Evolutionary conservation across 1,140 invertebrate genomes (phyloP), one percentile per base, ranked within the genome.

Genomic region (Pseudachorutes palmiensis): DNA sequence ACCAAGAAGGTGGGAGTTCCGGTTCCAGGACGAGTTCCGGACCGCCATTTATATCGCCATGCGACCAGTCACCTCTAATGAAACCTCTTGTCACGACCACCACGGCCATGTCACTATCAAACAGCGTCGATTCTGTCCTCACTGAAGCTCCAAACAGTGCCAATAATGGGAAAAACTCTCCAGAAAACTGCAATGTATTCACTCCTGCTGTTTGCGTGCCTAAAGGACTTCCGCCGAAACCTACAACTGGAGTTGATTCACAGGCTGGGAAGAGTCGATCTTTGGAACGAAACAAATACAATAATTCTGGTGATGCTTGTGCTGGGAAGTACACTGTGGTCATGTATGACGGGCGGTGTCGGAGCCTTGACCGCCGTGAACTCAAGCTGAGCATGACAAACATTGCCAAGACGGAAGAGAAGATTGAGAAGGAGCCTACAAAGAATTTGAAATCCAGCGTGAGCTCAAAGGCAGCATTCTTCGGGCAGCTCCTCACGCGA

Each of bases 381-480:
- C 5, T 41, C 5, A 41, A 41, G 19, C 19, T 41, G 36, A 41
- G 36, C 19, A 19, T 19, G 19, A 41, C 19, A 19, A 41, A 19
- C 36, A 41, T 5, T 41, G 57, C 51, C 2, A 69, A 69, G 51
- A 16, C 61, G 12, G 65, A 67, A 32, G 60, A 70, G 26, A 70
- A 63, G 16, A n/a, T 29, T 41, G 68, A 72, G 41, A 70, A 73
- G 45, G 65, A 71, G 41, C 59, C 67, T 41, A 67, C n/a, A n/a
- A n/a, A 73, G 48, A 67, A 68, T 33, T 36, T 63, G 45, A 73
- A 70, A 62, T 66, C 63, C 22, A 64, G 68, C 26, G 70, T 73
- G 0, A 65, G 67, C 24, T 73, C 72, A 9, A 73, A 73, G 58
- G 72, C 72, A 24, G 72, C 72, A 19, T 73, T 74, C 51, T 71